Evolutionary conservation across 2,113 vertebrate genomes (phyloP), one percentile per base, ranked within the genome.

Genomic region (Brachirus orientalis): DNA sequence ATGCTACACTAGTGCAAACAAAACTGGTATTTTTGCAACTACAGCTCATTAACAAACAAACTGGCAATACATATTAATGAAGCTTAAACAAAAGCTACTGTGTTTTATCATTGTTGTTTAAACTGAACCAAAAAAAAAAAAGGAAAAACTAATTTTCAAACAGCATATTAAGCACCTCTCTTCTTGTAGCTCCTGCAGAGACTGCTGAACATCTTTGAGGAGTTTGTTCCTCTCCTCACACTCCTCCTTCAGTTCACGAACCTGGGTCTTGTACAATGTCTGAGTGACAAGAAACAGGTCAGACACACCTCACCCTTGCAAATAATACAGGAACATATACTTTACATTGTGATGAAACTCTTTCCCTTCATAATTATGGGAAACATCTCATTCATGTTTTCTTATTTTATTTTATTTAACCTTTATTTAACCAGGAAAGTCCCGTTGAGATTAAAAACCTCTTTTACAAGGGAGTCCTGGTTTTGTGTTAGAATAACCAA

Each of bases 191-290:
- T 99, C 98, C 68, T 96, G 96, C 37, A 96, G 92, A 74, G 94
- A 96, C 89, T 98, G 97, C 75, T 98, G 96, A 64, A 95, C 84
- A 38, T 99, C 98, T 90, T 99, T 98, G 89, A 94, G 95, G 48
- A 98, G 92, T 72, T 99, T 99, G 77, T 93, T 95, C 80, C 95
- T 97, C 73, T 99, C 97, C 68, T 98, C 97, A 91, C 95, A 98
- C 84, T 99, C 98, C 83, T 99, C 98, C 88, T 99, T 99, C 57
- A 99, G 94, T 79, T 99, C 98, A 54, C 97, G 93, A 63, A 98
- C 98, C 88, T 99, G 98, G 0, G 98, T 99, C 90, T 99, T 99
- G 80, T 99, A 99, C 12, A 99, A 90, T 1, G 98, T 99, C 98
- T 99, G 83, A 44, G 71, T 72, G 51, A 72, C 13, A 79, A 22